Evolutionary conservation across 2,888 invertebrate genomes (phyloP).

Genomic region (Cataglyphis altisquamis): DNA sequence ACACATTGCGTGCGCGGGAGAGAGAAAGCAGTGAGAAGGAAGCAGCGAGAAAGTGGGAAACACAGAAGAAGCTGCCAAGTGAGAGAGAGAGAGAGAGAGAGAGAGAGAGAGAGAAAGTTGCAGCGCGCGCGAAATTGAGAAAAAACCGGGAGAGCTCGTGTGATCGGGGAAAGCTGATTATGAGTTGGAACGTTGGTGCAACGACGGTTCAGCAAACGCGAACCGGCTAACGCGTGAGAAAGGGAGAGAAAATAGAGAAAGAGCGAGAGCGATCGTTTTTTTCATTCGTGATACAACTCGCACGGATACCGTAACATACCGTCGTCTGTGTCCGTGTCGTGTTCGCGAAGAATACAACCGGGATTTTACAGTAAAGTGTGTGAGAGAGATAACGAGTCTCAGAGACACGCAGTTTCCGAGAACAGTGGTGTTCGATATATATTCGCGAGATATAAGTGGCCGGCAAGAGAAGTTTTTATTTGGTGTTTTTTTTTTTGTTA

Average conservation of each 20-base stretch:
- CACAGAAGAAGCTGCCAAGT: neutral
- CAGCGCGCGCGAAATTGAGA: slow-evolving; percentile 57
- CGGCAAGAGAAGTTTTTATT: slow-evolving; percentile 54
- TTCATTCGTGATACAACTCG: slow-evolving; percentile 66
- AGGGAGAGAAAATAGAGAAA: slow-evolving; percentile 15
- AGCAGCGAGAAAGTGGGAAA: neutral
- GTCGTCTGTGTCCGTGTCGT: slow-evolving; percentile 46
- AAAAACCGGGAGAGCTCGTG: slow-evolving; percentile 56
- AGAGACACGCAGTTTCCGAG: slow-evolving; percentile 51
- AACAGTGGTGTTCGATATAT: slow-evolving; percentile 54
- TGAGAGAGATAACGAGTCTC: slow-evolving; percentile 32
- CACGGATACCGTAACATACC: slow-evolving; percentile 28
- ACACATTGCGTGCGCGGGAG: slow-evolving; percentile 25
- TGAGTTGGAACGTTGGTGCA: slow-evolving; percentile 73
- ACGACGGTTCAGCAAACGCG: slow-evolving; percentile 71
- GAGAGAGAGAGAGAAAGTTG: slow-evolving; percentile 50
- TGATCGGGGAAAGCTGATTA: slow-evolving; percentile 71
- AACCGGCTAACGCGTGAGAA: slow-evolving; percentile 74
- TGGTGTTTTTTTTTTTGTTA: slow-evolving; percentile 70
- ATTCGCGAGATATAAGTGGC: slow-evolving; percentile 59
- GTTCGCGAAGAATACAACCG: slow-evolving; percentile 53
- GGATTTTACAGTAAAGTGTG: slow-evolving; percentile 63
- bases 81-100: slow-evolving; percentile 17
- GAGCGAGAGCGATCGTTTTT: slow-evolving; percentile 56
- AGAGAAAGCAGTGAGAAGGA: slow-evolving; percentile 9